phyloP scores from a whole-genome alignment of 2,797 vertebrate genomes.

The Esox lucius region DNA sequence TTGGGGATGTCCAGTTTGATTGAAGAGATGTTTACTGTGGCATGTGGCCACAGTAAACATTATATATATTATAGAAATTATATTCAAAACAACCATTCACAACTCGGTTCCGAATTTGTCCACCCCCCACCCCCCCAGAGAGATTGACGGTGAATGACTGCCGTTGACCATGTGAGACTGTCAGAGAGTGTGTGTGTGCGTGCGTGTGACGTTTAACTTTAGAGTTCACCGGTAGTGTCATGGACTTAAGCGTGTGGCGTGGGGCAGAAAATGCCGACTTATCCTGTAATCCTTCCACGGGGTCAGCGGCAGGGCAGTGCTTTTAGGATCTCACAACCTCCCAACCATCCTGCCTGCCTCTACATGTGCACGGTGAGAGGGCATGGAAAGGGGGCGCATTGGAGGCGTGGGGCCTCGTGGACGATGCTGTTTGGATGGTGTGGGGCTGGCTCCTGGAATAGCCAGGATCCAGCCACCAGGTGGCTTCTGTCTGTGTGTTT shows the following conservation, averaged over 20 bases:
- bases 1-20: too few species aligned
- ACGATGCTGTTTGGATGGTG: not conserved
- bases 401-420: not conserved
- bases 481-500: not conserved
- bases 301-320: conserved; percentile 45
- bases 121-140: not conserved
- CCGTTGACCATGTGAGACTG: conserved; percentile 1
- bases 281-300: conserved; percentile 52
- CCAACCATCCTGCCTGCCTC: not conserved
- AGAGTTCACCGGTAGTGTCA: conserved; percentile 41
- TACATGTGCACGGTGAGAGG: not conserved
- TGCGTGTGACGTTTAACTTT: not conserved
- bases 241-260: conserved; percentile 33
- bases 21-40: too few species aligned
- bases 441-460: too few species aligned
- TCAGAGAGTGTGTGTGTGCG: not conserved
- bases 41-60: too few species aligned
- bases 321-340: not conserved
- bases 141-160: not conserved
- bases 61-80: too few species aligned
- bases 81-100: too few species aligned
- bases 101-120: too few species aligned
- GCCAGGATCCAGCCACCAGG: too few species aligned
- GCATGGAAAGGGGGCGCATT: not conserved
- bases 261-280: conserved; percentile 40